Base-by-base conservation (phyloP, 2,888 invertebrate genomes). In the Bibio marci region DNA sequence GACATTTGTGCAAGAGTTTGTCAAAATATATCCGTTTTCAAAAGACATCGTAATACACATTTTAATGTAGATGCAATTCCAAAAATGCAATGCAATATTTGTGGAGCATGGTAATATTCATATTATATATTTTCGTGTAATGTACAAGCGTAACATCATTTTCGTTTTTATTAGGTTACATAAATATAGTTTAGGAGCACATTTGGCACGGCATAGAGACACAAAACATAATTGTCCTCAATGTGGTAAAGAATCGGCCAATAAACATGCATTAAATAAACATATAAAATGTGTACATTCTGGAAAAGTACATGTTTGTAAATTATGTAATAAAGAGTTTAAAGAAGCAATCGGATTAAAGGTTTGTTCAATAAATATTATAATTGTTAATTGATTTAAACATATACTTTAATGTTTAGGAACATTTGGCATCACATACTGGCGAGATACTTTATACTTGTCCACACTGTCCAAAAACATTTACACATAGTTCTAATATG, bases 361-460 rank as follows among this genome's bases (percentile, higher is more conserved):
- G 35, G 48, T 46, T 37, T 18, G 26, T 37, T 14, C 4, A 6
- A 22, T 6, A 6, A 6, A 4, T 22, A 6, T n/a, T n/a, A n/a
- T n/a, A n/a, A n/a, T n/a, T n/a, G n/a, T 14, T 30, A 8, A 12
- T 15, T 27, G 7, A 7, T 8, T 6, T 22, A 6, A 6, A 22
- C 8, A 6, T 22, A 8, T 22, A 22, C 8, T 6, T 22, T 6
- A 22, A 22, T 10, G 44, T 45, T 28, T 52, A 59, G 56, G 59
- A 59, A 38, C 59, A 59, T 41, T 51, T 56, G 52, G 53, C 57
- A 15, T 53, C 54, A 4, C 57, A 57, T 15, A 57, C 56, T 1
- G 51, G 52, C 2, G 55, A 53, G 40, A 50, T 51, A 14, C 40
- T 57, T 14, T 57, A 57, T 40, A 52, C 53, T 3, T 57, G 57